Evolutionary conservation across 2,113 vertebrate species (phyloP).

Genomic region (Leucoraja erinaceus): DNA sequence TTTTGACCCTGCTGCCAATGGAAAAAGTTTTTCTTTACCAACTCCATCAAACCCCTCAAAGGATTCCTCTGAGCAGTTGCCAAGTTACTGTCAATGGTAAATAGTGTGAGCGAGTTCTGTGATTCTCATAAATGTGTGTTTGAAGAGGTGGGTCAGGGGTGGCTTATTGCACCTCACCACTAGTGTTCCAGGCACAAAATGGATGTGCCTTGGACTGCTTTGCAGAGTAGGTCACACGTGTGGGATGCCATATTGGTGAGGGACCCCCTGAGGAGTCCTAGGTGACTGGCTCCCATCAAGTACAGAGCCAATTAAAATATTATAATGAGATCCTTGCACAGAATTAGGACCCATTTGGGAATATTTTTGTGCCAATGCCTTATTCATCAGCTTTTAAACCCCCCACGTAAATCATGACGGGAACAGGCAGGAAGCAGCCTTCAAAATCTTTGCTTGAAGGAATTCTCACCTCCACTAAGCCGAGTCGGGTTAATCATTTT

Average conservation of each 20-base stretch:
- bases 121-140: neutral
- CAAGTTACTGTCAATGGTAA: neutral
- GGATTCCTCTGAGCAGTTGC: neutral
- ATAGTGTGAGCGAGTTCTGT: neutral
- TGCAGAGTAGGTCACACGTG: neutral
- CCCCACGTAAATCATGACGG: neutral
- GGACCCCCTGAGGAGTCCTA: neutral
- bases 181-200: neutral
- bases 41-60: neutral
- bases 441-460: neutral
- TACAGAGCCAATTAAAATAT: conserved; percentile 11
- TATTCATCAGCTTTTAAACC: neutral
- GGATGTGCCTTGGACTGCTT: neutral
- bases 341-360: conserved; percentile 9
- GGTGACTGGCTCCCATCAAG: neutral
- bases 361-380: neutral
- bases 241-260: neutral
- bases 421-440: neutral
- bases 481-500: neutral
- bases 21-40: neutral
- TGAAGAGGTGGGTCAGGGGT: neutral
- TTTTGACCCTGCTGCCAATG: neutral
- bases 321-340: conserved; percentile 15
- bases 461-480: neutral
- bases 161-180: neutral